Percentiles rank a stretch among this genome's conserved stretches.
Evolutionary conservation across 2,888 invertebrate species (phyloP).

Genomic region (Oligia latruncula): DNA sequence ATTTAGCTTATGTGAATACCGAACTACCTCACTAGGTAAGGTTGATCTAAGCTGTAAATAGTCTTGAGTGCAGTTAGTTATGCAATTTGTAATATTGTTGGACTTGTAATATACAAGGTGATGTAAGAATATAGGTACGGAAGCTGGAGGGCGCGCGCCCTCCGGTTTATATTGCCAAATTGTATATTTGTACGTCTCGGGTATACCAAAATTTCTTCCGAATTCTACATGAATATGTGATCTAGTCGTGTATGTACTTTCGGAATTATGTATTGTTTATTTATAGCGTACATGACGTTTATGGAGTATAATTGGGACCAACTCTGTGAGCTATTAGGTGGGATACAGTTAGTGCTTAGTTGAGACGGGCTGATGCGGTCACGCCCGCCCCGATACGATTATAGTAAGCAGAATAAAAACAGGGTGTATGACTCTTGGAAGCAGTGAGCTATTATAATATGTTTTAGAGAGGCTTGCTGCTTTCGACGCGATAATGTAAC

Average conservation of each 20-base stretch:
- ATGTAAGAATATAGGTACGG: constrained; percentile 71
- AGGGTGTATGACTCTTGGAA: constrained; percentile 83
- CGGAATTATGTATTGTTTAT: constrained; percentile 89
- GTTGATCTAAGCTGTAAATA: constrained; percentile 87
- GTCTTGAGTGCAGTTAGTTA: constrained; percentile 82
- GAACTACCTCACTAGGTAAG: constrained; percentile 89
- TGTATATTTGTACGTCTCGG: constrained; percentile 85
- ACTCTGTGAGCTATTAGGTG: constrained; percentile 85
- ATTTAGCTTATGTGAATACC: constrained; percentile 86
- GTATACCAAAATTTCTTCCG: constrained; percentile 89
- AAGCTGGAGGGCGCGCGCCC: constrained; percentile 72
- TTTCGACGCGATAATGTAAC: constrained; percentile 82
- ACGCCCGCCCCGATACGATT: constrained; percentile 69
- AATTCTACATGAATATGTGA: constrained; percentile 90
- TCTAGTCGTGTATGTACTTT: constrained; percentile 90
- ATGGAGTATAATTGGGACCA: constrained; percentile 88
- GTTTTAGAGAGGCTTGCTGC: constrained; percentile 88
- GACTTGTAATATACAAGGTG: constrained; percentile 68
- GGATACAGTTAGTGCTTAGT: constrained; percentile 76
- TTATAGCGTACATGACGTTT: constrained; percentile 86
- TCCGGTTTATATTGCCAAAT: constrained; percentile 85
- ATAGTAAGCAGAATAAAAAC: constrained; percentile 76
- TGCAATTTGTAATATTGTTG: constrained; percentile 76
- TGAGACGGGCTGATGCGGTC: constrained; percentile 63
- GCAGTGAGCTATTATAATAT: constrained; percentile 88